Base-by-base conservation (phyloP, 2,797 vertebrate genomes). In the Graptemys geographica region DNA sequence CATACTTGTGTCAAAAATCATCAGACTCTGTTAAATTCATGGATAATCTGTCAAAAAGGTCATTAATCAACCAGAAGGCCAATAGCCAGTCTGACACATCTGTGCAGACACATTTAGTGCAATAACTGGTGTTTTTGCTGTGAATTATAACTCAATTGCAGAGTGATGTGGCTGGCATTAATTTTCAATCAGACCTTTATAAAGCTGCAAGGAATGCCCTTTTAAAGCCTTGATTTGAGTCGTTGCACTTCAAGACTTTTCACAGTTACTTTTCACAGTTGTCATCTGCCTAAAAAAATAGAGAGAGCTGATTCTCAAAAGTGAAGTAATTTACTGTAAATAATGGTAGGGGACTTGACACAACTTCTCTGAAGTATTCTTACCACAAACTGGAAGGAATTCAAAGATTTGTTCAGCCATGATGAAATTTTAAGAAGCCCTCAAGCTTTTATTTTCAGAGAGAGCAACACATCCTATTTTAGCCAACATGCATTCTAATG, bases 271-370 rank as follows among this genome's bases (percentile, higher is more conserved):
- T 65, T n/a, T 21, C 15, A 18, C 52, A 89, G 55, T 16, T 41
- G 81, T n/a, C 16, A 5, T 15, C 82, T 84, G 79, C 57, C 59
- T 92, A 87, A 88, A 92, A 90, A 55, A 65, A 51, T 16, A 96
- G 86, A 52, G 3, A n/a, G 18, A 25, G 59, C 47, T 41, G n/a
- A 49, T 69, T 53, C 25, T 56, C 57, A 62, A 31, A 53, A 15
- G 11, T 21, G n/a, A 90, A 33, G 4, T 81, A 74, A 84, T 49
- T 76, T 87, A 72, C 86, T 79, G 49, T 28, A 59, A 94, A 86
- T 79, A 90, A 87, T 47, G 86, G 78, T 4, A 28, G 72, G 21
- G 23, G 33, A 65, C 19, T 65, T 27, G 86, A 52, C 90, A 81
- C 81, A 55, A 7, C 57, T 65, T 92, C n/a, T 10, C 65, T 23